A percentile compares a stretch with the other conserved stretches of the same genome.
phyloP scores from a whole-genome alignment of 2,113 vertebrate genomes.

The Embiotoca jacksoni region DNA sequence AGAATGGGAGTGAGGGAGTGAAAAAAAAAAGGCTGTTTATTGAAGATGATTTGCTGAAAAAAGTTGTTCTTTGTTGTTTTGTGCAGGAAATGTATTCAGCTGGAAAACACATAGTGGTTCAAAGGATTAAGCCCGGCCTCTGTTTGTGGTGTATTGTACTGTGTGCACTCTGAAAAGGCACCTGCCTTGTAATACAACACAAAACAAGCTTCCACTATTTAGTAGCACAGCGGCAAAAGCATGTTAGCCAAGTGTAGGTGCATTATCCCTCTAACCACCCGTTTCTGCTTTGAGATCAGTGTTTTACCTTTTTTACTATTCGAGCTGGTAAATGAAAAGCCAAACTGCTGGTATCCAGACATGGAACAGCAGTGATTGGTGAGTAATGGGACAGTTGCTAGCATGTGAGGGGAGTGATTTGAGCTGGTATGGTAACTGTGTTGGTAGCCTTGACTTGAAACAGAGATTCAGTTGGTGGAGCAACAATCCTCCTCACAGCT shows the following conservation, averaged over 20 bases:
- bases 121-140: conserved; percentile 34
- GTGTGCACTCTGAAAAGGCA: conserved; percentile 27
- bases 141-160: conserved; percentile 29
- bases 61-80: conserved; percentile 51
- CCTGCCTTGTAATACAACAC: conserved; percentile 32
- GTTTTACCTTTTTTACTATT: background rate
- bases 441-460: conserved; percentile 42
- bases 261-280: conserved; percentile 21
- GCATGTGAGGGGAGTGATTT: conserved; percentile 23
- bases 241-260: background rate
- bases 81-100: conserved; percentile 53
- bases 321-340: conserved; percentile 33
- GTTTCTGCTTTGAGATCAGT: conserved; percentile 13
- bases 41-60: conserved; percentile 34
- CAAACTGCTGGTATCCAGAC: conserved; percentile 24
- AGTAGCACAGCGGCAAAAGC: conserved; percentile 16
- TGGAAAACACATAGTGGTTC: conserved; percentile 37
- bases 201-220: conserved; percentile 34
- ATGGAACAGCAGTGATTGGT: background rate
- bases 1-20: background rate
- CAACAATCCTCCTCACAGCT: conserved; percentile 5
- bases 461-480: conserved; percentile 22
- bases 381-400: background rate
- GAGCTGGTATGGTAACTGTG: conserved; percentile 14
- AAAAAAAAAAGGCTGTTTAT: conserved; percentile 5